Conservation (phyloP, 2,888 invertebrate species). For the Morpho achilles region DNA sequence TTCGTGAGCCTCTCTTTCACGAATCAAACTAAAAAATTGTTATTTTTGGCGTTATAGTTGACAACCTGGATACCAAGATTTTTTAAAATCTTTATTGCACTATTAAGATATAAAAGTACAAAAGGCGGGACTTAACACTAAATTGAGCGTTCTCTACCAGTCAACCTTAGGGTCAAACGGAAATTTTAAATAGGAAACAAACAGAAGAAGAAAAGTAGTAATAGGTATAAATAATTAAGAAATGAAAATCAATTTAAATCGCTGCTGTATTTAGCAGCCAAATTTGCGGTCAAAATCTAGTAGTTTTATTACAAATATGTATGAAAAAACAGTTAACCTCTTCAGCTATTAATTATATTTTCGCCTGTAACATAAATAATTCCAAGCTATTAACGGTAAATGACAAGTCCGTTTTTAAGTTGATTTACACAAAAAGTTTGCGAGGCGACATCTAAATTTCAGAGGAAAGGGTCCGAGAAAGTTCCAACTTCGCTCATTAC, state of each 20-base stretch:
- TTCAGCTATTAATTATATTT: neutral
- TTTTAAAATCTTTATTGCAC: too few species aligned
- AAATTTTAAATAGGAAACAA: too few species aligned
- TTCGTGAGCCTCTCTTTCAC: too few species aligned
- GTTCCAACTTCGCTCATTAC: conserved; percentile 25
- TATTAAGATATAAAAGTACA: too few species aligned
- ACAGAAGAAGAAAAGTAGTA: neutral
- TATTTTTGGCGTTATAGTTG: neutral
- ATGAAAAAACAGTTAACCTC: neutral
- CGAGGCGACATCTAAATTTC: conserved; percentile 21
- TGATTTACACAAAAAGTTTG: conserved; percentile 28
- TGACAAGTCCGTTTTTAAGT: conserved; percentile 25
- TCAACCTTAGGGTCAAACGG: too few species aligned
- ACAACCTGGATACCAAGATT: too few species aligned
- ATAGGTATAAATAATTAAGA: too few species aligned
- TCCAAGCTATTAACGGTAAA: conserved; percentile 9
- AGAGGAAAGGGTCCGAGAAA: conserved; percentile 14
- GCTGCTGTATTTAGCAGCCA: neutral
- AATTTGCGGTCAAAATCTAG: neutral
- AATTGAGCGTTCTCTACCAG: too few species aligned
- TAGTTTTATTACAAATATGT: neutral
- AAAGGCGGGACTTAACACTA: too few species aligned
- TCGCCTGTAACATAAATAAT: conserved; percentile 1
- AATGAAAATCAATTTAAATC: neutral
- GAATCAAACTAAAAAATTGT: neutral